Evolutionary conservation across 37 sponge, comb jelly and placozoan genomes (phyloP).

Genomic region (Petrosia ficiformis): DNA sequence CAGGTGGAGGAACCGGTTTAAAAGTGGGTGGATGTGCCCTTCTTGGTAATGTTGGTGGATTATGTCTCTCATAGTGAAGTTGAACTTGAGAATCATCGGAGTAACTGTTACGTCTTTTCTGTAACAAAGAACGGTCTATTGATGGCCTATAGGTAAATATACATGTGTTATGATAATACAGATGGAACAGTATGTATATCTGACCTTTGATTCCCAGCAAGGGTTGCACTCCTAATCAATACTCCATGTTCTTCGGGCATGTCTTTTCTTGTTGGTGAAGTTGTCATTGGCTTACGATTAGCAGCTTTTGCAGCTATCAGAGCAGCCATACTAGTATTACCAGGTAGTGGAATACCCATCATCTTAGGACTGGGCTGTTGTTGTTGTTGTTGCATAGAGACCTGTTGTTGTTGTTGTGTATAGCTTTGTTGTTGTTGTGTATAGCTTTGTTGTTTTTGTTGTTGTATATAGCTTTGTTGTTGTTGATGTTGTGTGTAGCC

Average conservation of each 20-base stretch:
- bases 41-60: slow-evolving; percentile 42
- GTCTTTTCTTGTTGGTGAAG: slow-evolving; percentile 56
- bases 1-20: slow-evolving; percentile 58
- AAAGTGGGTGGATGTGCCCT: slow-evolving; percentile 49
- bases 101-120: background rate
- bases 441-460: too few relatives aligned
- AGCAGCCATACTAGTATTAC: slow-evolving; percentile 46
- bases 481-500: slow-evolving; percentile 6
- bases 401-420: too few relatives aligned
- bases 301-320: slow-evolving; percentile 69
- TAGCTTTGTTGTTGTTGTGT: too few relatives aligned
- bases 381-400: too few relatives aligned
- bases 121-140: background rate
- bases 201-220: background rate
- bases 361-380: slow-evolving; percentile 1
- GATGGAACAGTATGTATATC: background rate
- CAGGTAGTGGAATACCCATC: slow-evolving; percentile 10
- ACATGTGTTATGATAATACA: background rate
- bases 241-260: slow-evolving; percentile 5
- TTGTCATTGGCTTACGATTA: slow-evolving; percentile 48
- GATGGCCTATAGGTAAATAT: background rate
- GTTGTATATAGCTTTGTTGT: too few relatives aligned
- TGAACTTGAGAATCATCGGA: background rate
- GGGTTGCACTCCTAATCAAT: slow-evolving; percentile 9
- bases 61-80: background rate